Evolutionary conservation across 2,888 invertebrate species (phyloP).

Genomic region (Heliconius hortense): DNA sequence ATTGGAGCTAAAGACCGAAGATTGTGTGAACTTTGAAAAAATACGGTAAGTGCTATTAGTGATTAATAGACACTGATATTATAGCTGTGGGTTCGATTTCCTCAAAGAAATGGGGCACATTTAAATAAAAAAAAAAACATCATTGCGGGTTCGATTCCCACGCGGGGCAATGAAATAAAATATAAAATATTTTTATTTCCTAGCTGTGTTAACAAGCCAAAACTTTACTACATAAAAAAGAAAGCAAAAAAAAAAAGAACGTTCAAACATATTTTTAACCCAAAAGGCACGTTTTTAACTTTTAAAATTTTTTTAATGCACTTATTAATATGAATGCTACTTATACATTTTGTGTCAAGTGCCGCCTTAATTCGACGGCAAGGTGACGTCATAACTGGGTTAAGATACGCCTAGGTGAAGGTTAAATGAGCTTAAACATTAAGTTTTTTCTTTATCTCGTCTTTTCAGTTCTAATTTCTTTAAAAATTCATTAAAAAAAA

Average conservation of each 20-base stretch:
- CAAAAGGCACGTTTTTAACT: neutral
- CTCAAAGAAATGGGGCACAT: neutral
- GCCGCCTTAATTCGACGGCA: constrained; percentile 9
- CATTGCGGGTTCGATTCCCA: neutral
- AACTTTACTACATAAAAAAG: too few species aligned
- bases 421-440: constrained; percentile 15
- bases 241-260: too few species aligned
- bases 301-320: constrained; percentile 9
- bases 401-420: constrained; percentile 26
- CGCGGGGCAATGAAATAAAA: neutral
- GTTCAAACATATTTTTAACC: neutral
- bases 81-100: neutral
- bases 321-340: constrained; percentile 17
- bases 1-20: constrained; percentile 16
- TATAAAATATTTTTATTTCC: neutral
- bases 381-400: constrained; percentile 22
- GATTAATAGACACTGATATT: neutral
- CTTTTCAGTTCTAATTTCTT: constrained; percentile 14
- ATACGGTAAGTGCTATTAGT: neutral
- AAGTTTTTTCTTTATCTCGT: constrained; percentile 8
- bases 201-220: neutral
- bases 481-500: neutral
- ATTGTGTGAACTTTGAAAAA: constrained; percentile 3
- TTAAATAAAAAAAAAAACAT: neutral
- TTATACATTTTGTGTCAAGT: constrained; percentile 16